Conservation (phyloP, 2,113 vertebrate species). For the Chamaetylas fuelleborni region DNA sequence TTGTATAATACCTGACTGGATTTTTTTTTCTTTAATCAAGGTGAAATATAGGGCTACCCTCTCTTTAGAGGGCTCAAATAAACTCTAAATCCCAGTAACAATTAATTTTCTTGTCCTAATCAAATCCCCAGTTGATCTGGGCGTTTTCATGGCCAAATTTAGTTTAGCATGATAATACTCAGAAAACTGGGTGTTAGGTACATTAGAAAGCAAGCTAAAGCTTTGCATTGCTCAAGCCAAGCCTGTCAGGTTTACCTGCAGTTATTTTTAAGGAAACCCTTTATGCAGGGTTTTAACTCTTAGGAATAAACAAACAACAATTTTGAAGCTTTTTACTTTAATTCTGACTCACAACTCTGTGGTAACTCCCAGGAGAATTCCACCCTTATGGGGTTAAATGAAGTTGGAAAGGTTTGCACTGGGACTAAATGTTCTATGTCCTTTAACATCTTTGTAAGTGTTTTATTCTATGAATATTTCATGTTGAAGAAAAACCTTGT, state of each 20-base stretch:
- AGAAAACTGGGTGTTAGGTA: neutral
- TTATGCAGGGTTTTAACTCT: neutral
- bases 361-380: neutral
- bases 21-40: slow-evolving; percentile 28
- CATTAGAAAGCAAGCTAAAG: neutral
- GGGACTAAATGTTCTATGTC: neutral
- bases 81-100: slow-evolving; percentile 22
- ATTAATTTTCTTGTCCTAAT: slow-evolving; percentile 49
- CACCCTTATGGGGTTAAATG: neutral
- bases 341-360: neutral
- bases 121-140: neutral
- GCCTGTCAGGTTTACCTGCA: neutral
- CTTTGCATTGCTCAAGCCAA: neutral
- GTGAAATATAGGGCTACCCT: slow-evolving; percentile 24
- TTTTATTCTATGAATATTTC: slow-evolving; percentile 11
- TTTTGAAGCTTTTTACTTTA: neutral
- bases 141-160: neutral
- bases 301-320: neutral
- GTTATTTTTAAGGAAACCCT: neutral
- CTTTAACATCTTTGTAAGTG: neutral
- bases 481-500: neutral
- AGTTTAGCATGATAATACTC: neutral
- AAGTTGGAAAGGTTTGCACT: neutral
- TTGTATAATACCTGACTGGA: neutral
- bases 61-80: neutral